A percentile compares a stretch with the other conserved stretches of the same genome.
Conservation (phyloP, 1,140 invertebrate genomes). For the Calephelis nemesis region DNA sequence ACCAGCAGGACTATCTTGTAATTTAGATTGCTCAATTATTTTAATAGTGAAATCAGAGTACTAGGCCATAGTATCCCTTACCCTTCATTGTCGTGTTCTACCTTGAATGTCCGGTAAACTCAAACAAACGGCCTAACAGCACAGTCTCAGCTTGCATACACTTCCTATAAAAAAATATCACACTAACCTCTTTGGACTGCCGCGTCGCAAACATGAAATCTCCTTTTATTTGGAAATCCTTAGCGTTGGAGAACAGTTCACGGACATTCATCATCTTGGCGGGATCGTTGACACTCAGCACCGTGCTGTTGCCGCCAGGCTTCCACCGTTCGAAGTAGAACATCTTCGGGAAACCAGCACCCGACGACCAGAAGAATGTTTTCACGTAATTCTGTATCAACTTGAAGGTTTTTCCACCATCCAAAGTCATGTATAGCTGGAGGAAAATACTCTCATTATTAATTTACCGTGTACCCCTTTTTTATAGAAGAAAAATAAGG, state of each 20-base stretch:
- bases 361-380: constrained; percentile 85
- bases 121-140: not conserved
- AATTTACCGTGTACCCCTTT: not conserved
- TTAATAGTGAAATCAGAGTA: no score
- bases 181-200: constrained; percentile 75
- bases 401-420: constrained; percentile 87
- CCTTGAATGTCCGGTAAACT: not conserved
- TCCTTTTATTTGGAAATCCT: constrained; percentile 90
- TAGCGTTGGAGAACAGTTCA: constrained; percentile 83
- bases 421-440: constrained; percentile 87
- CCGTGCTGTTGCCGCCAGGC: constrained; percentile 80
- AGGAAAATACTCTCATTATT: constrained; percentile 31
- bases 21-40: no score
- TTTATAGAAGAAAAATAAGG: no score
- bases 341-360: constrained; percentile 68
- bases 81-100: no score
- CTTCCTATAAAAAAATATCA: constrained; percentile 3
- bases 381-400: constrained; percentile 87
- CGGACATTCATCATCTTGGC: constrained; percentile 59
- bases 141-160: not conserved
- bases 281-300: constrained; percentile 80
- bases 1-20: no score
- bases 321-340: constrained; percentile 87
- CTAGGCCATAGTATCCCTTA: no score
- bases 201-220: constrained; percentile 92